Base-by-base conservation (phyloP, 2,888 invertebrate species). In the Nymphalis urticae region DNA sequence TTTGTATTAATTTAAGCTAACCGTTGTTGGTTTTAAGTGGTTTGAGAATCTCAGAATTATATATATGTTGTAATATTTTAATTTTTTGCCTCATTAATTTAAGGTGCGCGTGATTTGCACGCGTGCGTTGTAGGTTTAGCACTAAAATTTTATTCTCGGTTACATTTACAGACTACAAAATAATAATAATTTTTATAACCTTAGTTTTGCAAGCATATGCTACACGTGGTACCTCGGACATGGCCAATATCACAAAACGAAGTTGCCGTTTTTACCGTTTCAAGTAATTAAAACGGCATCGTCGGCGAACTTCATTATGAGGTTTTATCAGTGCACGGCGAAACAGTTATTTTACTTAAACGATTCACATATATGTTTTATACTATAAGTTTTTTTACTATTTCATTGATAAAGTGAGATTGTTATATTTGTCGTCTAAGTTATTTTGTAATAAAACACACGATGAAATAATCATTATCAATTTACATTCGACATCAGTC, bases 321-420 rank as follows among this genome's bases (percentile, higher is more conserved):
- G 81, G 82, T 85, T 85, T 86, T 86, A 88, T 87, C 87, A 89
- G 88, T 86, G 87, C 87, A 87, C 85, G 79, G 85, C 84, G 82
- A 83, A 80, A 85, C 86, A 84, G 87, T 87, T 87, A 86, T 78
- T 82, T 84, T 79, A 80, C 81, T 83, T 80, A 86, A 85, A 83
- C 80, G 76, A 68, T 53, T 60, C 60, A 63, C 56, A 48, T 21
- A 58, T 63, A 32, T 13, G 42, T 68, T 69, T 67, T 32, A 9
- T 70, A 54, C 58, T 32, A 4, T 9, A 56, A 21, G 48, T 53
- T 27, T 53, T 32, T 32, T 66, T 36, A 51, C 36, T 63, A 36
- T n/a, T 65, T 54, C 21, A 19, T 59, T 51, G n/a, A 66, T 53
- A 27, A 51, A 36, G 19, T 19, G 21, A 48, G 16, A 19, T 51